Percentiles rank a stretch among this genome's conserved stretches.
Evolutionary conservation across 2,113 vertebrate genomes (phyloP).

Genomic region (Caretta caretta): DNA sequence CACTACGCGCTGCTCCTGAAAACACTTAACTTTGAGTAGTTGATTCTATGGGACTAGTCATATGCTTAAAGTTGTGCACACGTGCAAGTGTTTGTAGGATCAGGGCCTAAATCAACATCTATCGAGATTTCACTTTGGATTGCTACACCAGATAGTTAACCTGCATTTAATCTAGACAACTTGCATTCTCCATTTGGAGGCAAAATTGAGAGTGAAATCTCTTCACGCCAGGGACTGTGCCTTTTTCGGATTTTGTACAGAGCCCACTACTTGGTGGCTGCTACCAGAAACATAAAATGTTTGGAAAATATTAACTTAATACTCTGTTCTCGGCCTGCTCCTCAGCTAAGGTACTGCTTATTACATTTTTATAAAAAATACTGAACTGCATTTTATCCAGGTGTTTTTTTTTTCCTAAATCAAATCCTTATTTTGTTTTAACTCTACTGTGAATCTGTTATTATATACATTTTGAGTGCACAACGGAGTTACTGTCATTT

Average conservation of each 20-base stretch:
- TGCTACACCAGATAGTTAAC: background rate
- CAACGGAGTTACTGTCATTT: background rate
- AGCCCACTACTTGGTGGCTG: background rate
- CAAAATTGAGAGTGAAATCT: background rate
- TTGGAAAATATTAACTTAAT: background rate
- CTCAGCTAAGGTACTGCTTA: background rate
- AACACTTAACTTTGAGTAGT: background rate
- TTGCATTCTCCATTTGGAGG: conserved; percentile 23
- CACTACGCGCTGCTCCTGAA: background rate
- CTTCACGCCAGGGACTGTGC: background rate
- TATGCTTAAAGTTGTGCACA: background rate
- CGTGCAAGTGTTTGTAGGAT: background rate
- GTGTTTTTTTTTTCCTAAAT: background rate
- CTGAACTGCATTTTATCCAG: background rate
- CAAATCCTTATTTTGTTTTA: background rate
- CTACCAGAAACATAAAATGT: background rate
- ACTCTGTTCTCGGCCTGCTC: accelerated
- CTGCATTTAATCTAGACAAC: background rate
- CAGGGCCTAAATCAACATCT: background rate
- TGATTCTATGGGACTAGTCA: background rate
- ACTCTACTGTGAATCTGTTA: background rate
- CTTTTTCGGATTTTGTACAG: background rate
- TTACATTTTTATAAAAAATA: background rate
- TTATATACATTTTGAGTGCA: background rate
- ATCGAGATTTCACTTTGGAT: background rate